Base-by-base conservation (phyloP, 2,113 vertebrate genomes). In the Eleginops maclovinus region DNA sequence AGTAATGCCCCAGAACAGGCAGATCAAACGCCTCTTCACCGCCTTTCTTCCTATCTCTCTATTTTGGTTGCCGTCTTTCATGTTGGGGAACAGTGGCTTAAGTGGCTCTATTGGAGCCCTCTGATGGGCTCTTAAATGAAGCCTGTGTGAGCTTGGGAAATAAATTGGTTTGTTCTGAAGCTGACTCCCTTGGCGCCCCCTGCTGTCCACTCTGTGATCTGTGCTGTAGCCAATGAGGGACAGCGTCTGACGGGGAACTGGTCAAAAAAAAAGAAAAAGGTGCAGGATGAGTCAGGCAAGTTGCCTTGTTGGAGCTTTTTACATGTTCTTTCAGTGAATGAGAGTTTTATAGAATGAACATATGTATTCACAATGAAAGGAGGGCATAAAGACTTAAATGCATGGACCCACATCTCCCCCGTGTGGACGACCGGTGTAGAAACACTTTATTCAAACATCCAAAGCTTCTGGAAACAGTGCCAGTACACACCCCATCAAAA, bases 61-160 rank as follows among this genome's bases (percentile, higher is more conserved):
- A 74, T 90, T 94, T 91, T 86, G 82, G 85, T 86, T 84, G 43
- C 75, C 60, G 83, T 79, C 90, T 93, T 93, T 93, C 75, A 92
- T 92, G 86, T 91, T 40, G 50, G 67, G 84, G 81, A 89, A 80
- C 75, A 87, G 84, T 90, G 88, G 90, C 87, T 93, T 92, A 91
- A 90, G 91, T 91, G 91, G 89, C 86, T 90, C 81, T 79, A 83
- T 79, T 81, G 75, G 88, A 89, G 81, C 79, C 79, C 86, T 92
- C 78, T 84, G 88, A 87, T 84, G 86, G 88, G 76, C 77, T 90
- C 88, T 91, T 85, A 77, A 77, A 89, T 79, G 90, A 92, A 89
- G 81, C 79, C 75, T 49, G 72, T 21, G 78, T 76, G 79, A 89
- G 75, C 75, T 55, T 54, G 59, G 64, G 63, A 86, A 87, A 90